phyloP scores from a whole-genome alignment of 2,888 invertebrate genomes.

The Conistra vaccinii region DNA sequence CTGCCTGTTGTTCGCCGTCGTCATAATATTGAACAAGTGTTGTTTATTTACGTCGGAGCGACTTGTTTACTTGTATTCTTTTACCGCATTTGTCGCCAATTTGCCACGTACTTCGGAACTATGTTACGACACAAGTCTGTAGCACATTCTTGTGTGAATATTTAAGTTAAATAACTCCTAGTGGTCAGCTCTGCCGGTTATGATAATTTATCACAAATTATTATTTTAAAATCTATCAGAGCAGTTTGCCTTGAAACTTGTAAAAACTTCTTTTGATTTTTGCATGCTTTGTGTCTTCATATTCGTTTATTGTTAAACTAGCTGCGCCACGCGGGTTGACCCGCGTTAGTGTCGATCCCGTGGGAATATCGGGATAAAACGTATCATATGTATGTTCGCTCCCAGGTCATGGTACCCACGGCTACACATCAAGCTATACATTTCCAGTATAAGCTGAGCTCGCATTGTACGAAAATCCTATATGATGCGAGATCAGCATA shows the following conservation, averaged over 20 bases:
- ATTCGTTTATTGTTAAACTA: constrained; percentile 28
- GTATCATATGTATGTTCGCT: no score
- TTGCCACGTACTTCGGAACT: constrained; percentile 6
- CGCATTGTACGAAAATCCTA: no score
- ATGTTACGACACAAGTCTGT: constrained; percentile 17
- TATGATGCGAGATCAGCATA: no score
- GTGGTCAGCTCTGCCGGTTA: constrained; percentile 36
- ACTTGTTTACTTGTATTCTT: constrained; percentile 49
- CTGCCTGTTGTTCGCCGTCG: constrained; percentile 33
- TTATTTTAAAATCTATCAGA: constrained; percentile 30
- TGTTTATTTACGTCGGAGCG: constrained; percentile 57
- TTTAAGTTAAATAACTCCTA: constrained; percentile 36
- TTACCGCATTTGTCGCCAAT: constrained; percentile 33
- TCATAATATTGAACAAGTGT: constrained; percentile 55
- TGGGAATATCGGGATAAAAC: no score
- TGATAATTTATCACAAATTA: constrained; percentile 49
- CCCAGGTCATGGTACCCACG: no score
- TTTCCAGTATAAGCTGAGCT: no score
- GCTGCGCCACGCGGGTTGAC: no score
- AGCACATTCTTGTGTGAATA: constrained; percentile 43
- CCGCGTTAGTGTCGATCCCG: no score
- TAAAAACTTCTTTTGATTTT: constrained; percentile 40
- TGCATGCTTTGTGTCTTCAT: constrained; percentile 6
- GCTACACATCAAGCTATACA: no score
- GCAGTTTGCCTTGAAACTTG: constrained; percentile 49